These are phyloP conservation scores for Fringilla coelebs DNA, from an alignment of 2,797 vertebrate genomes.

Conservation along the genomic window DNA sequence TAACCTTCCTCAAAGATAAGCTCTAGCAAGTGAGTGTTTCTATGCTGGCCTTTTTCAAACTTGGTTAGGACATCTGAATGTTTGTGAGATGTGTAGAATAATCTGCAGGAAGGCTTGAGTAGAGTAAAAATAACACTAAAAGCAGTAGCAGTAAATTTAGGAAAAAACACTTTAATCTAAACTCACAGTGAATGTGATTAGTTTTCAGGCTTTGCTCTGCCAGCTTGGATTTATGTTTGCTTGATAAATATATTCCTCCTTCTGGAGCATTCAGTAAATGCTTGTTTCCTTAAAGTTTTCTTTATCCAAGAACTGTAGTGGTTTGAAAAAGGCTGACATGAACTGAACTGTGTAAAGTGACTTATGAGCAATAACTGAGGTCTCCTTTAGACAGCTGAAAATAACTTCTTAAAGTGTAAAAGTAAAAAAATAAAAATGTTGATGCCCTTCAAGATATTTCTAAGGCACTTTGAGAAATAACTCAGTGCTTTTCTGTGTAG, in stretches of 20 bases:
- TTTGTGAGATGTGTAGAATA: neutral
- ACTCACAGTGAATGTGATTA: neutral
- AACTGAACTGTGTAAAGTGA: neutral
- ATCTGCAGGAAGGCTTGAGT: neutral
- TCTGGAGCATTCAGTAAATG: neutral
- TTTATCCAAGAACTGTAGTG: neutral
- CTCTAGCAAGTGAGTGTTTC: neutral
- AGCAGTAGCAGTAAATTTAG: neutral
- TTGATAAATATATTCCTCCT: neutral
- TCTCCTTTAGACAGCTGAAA: neutral
- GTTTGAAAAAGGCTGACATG: neutral
- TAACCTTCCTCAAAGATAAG: neutral
- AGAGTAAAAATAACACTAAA: neutral
- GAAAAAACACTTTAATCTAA: neutral
- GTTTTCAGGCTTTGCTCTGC: neutral
- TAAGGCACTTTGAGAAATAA: neutral
- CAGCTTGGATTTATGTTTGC: neutral
- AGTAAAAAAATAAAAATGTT: neutral
- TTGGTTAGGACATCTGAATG: neutral
- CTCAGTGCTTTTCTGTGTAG: neutral
- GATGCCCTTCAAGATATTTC: neutral
- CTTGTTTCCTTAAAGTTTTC: neutral
- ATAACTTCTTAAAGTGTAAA: neutral
- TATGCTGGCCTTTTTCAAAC: neutral
- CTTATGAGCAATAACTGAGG: neutral